Evolutionary conservation across 2,888 invertebrate species (phyloP), one percentile per base, ranked within the genome.

Genomic region (Anoplius nigerrimus): DNA sequence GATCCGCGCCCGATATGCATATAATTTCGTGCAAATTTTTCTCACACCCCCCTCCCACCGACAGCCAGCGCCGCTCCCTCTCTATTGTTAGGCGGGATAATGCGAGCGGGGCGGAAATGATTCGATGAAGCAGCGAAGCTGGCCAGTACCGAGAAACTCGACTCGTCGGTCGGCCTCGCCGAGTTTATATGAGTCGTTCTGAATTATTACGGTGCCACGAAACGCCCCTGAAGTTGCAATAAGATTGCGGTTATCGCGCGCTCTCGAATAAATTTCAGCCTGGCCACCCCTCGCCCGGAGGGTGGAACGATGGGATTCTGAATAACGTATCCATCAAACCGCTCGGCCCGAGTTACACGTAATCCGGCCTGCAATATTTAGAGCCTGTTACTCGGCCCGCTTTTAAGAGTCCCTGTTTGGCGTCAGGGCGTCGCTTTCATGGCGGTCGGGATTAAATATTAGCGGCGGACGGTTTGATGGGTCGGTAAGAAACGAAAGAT

Each of bases 161-260:
- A 34, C 34, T 34, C 34, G 11, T 2, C 1, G 34, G 24, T n/a
- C n/a, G 24, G 34, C 6, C 55, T 15, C 48, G 48, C 11, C 13
- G 55, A 68, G 65, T 68, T 66, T 67, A 67, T 68, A 64, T 45
- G 60, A 27, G 46, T 46, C 64, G 63, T 64, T 71, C 51, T 69
- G 72, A 75, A 66, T 79, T 72, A 70, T 74, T 62, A 66, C 57
- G 61, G 54, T 42, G 45, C 71, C 15, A 43, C 43, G 58, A 53
- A 66, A 64, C 61, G 45, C 57, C 59, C 53, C 45, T 57, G 55
- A 73, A 69, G 55, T 67, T 65, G 66, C 72, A 65, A 69, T 74
- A 79, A 74, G 71, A 72, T 72, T 52, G 63, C 60, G 66, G 66
- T 77, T 75, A 77, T 72, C 63, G 71, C 55, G 58, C 69, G 46